These are phyloP conservation scores for Cyprinodon variegatus DNA, from an alignment of 2,113 vertebrate genomes.

Conservation along the genomic window DNA sequence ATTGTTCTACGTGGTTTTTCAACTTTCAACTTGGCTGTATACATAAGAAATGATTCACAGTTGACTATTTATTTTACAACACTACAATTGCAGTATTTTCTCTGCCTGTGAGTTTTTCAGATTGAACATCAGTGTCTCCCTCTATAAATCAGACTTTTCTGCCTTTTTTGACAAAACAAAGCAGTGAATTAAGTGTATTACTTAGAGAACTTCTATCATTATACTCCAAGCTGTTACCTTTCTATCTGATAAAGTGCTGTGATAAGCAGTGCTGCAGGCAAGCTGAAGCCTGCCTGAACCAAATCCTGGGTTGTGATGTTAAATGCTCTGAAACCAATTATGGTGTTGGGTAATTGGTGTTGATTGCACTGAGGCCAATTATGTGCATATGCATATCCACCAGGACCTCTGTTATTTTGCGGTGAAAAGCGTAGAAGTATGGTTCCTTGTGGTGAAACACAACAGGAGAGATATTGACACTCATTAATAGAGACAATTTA, in stretches of 20 bases:
- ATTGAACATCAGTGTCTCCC: neutral
- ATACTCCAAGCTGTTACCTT: conserved; percentile 38
- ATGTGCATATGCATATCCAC: conserved; percentile 48
- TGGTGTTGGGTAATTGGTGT: conserved; percentile 65
- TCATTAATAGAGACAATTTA: conserved; percentile 12
- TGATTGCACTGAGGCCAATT: conserved; percentile 78
- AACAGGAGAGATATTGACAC: conserved; percentile 58
- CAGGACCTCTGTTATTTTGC: conserved; percentile 51
- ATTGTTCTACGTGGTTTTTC: neutral
- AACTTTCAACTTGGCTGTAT: too few relatives aligned
- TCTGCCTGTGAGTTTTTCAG: neutral
- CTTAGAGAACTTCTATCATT: conserved; percentile 28
- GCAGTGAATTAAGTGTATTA: conserved; percentile 11
- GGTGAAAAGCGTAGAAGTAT: conserved; percentile 43
- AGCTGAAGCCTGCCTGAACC: conserved; percentile 66
- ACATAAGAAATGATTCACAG: too few relatives aligned
- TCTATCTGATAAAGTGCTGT: conserved; percentile 54
- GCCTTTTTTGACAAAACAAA: conserved; percentile 1
- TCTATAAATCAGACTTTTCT: neutral
- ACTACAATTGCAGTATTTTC: neutral
- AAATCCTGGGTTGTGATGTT: conserved; percentile 69
- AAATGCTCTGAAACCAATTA: conserved; percentile 72
- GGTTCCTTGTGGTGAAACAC: conserved; percentile 57
- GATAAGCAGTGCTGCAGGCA: conserved; percentile 69
- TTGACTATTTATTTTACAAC: too few relatives aligned